Conservation (phyloP, 2,113 vertebrate species). For the Todiramphus chloris region DNA sequence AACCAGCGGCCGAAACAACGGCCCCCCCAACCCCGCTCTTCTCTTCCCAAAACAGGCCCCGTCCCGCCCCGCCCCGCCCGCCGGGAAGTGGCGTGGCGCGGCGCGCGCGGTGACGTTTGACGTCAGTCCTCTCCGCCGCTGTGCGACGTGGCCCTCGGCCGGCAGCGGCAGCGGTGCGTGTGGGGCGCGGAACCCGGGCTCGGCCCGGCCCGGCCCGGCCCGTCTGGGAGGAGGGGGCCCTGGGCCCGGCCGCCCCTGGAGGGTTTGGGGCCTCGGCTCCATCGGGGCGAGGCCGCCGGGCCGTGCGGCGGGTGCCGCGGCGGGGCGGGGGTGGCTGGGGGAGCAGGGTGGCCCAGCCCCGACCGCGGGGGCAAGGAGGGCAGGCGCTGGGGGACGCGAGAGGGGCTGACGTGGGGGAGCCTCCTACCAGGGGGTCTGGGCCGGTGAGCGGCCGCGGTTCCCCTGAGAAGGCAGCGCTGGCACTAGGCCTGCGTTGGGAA, state of each 20-base stretch:
- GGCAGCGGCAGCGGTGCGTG: neutral
- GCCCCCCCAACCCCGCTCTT: no score
- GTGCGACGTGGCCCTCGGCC: neutral
- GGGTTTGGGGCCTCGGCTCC: no score
- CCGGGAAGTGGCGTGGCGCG: neutral
- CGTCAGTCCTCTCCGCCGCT: neutral
- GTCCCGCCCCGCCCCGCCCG: no score
- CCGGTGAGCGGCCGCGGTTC: fast-evolving
- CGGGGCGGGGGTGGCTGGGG: no score
- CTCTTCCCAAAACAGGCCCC: neutral
- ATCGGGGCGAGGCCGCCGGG: no score
- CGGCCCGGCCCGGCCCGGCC: no score
- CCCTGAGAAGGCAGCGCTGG: neutral
- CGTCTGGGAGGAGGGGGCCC: no score
- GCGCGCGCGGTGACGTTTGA: neutral
- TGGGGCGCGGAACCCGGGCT: neutral
- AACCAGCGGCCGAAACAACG: no score
- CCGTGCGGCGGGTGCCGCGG: no score
- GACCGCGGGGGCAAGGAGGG: neutral
- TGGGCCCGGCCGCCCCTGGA: no score
- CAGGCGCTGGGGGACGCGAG: neutral
- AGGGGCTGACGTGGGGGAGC: fast-evolving
- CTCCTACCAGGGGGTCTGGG: fast-evolving
- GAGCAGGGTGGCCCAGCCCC: neutral
- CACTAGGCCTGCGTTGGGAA: fast-evolving